Evolutionary conservation across 2,797 vertebrate species (phyloP).

Genomic region (Melanotaenia trifasciata): DNA sequence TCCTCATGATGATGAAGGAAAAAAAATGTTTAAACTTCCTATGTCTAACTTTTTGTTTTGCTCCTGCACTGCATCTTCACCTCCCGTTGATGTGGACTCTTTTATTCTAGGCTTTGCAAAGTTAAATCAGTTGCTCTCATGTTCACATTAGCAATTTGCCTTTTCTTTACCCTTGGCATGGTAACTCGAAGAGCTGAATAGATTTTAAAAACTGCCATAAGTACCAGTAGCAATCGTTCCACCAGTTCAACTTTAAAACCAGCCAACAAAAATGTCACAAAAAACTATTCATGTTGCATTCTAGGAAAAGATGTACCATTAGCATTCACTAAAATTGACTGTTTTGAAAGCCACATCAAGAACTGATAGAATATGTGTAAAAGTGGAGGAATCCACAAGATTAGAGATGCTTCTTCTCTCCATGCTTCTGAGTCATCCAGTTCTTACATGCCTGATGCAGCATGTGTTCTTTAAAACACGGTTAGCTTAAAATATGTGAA

Average conservation of each 20-base stretch:
- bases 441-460: constrained; percentile 6
- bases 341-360: neutral
- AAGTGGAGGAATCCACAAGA: constrained; percentile 1
- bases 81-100: neutral
- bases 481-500: constrained; percentile 1
- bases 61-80: neutral
- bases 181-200: neutral
- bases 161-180: neutral
- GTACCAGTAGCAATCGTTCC: too few relatives aligned
- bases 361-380: neutral
- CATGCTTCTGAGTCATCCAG: neutral
- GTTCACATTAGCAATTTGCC: too few relatives aligned
- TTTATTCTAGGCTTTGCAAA: neutral
- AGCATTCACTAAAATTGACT: neutral
- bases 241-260: too few relatives aligned
- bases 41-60: neutral
- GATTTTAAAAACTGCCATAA: too few relatives aligned
- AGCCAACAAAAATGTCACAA: neutral
- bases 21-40: neutral
- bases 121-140: neutral
- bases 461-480: constrained; percentile 19
- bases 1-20: neutral
- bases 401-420: neutral
- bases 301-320: too few relatives aligned
- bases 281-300: neutral